Base-by-base conservation (phyloP, 2,797 vertebrate genomes). In the Pelochelys cantorii region DNA sequence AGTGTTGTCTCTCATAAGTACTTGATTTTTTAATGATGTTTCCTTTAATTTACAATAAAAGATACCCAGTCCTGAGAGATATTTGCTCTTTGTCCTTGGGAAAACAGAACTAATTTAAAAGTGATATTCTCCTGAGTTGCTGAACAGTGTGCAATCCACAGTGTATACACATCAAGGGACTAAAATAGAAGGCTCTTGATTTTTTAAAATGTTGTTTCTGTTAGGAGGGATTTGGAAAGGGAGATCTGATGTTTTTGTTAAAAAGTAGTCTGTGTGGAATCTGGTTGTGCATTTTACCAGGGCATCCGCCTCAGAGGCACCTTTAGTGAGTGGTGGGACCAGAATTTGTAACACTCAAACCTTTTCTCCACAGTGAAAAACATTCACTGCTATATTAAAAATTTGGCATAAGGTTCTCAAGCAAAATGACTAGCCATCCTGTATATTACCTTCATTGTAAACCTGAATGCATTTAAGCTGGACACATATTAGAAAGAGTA, bases 151-250 rank as follows among this genome's bases (percentile, higher is more conserved):
- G 90, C 93, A 86, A 90, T 85, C 92, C 93, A 92, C 83, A 93
- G 94, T 84, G 93, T 86, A 95, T 94, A 34, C 68, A 85, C 96
- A 90, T 84, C 78, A 97, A 94, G 93, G 59, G 85, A 56, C 80
- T 88, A 88, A 93, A 95, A 95, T 55, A 95, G 89, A 81, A 94
- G 62, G 56, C 48, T 86, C 23, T 94, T 95, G 25, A 96, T 96
- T 91, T 95, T 96, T 96, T 89, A 83, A 62, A 92, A 48, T 62
- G 62, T 88, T 97, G 94, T 96, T 97, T 97, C 92, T 95, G 91
- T 96, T 88, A 95, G 84, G 54, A 54, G 78, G 93, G 80, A 93
- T 94, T 93, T 86, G 78, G 95, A 97, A 96, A 96, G 54, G 54
- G 96, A 81, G 10, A 23, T 22, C 55, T 77, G 13, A 42, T 6